phyloP scores from a whole-genome alignment of 2,888 invertebrate species.

The Chaetoderma sp. region DNA sequence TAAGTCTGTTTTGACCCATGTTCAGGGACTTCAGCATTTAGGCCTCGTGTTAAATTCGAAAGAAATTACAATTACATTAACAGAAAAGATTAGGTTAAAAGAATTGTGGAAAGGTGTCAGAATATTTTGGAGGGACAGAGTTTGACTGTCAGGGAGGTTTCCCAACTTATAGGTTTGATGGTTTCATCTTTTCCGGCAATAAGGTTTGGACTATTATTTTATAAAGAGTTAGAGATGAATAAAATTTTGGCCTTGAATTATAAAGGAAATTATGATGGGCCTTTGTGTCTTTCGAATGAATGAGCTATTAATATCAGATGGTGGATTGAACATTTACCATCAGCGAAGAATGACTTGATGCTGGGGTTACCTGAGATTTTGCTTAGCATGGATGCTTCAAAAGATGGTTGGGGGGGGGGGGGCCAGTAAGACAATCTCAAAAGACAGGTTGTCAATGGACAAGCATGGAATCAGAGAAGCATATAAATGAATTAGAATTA shows the following conservation, averaged over 20 bases:
- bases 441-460: slow-evolving; percentile 22
- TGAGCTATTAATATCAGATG: slow-evolving; percentile 18
- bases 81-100: slow-evolving; percentile 7
- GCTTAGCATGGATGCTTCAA: slow-evolving; percentile 30
- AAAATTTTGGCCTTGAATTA: slow-evolving; percentile 22
- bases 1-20: slow-evolving; percentile 28
- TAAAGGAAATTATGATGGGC: slow-evolving; percentile 28
- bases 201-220: slow-evolving; percentile 27
- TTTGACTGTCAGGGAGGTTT: slow-evolving; percentile 21
- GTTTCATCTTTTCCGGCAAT: slow-evolving; percentile 34
- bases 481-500: slow-evolving; percentile 28
- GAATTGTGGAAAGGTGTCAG: slow-evolving; percentile 7
- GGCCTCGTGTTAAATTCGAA: slow-evolving; percentile 32
- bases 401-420: slow-evolving; percentile 29
- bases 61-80: slow-evolving; percentile 29
- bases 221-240: slow-evolving; percentile 30
- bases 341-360: no score
- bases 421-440: background rate
- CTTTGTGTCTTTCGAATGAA: slow-evolving; percentile 19
- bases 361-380: no score
- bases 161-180: slow-evolving; percentile 33
- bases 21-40: slow-evolving; percentile 22
- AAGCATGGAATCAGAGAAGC: slow-evolving; percentile 7
- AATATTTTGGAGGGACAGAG: background rate
- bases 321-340: slow-evolving; percentile 34